These are phyloP conservation scores for Scomber colias DNA, from an alignment of 2,113 vertebrate genomes.

Conservation along the genomic window DNA sequence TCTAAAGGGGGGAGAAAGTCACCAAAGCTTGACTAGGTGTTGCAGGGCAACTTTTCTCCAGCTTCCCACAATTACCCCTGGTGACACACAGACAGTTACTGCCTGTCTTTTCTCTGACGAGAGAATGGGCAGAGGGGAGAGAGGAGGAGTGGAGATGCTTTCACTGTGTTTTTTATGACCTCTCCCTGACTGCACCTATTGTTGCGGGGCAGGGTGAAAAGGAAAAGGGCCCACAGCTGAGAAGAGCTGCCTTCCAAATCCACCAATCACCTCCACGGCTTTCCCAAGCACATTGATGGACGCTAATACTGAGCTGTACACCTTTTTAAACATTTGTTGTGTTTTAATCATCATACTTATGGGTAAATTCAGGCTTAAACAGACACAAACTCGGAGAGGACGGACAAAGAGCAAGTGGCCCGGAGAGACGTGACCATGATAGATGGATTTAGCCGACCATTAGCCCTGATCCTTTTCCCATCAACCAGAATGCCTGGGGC, in stretches of 20 bases:
- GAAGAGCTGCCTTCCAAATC: conserved; percentile 71
- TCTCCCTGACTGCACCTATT: conserved; percentile 84
- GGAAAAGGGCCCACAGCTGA: conserved; percentile 81
- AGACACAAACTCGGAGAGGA: conserved; percentile 49
- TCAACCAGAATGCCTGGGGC: conserved; percentile 68
- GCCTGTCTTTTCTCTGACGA: conserved; percentile 78
- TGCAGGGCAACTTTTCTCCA: conserved; percentile 71
- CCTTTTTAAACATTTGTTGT: conserved; percentile 42
- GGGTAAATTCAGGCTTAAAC: conserved; percentile 41
- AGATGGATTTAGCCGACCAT: conserved; percentile 74
- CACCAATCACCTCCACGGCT: conserved; percentile 57
- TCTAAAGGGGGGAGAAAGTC: conserved; percentile 42
- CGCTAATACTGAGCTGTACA: conserved; percentile 40
- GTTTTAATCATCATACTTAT: conserved; percentile 51
- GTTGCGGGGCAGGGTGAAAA: conserved; percentile 78
- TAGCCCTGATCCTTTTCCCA: conserved; percentile 77
- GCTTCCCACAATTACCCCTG: conserved; percentile 77
- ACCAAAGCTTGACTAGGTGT: conserved; percentile 67
- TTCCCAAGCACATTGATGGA: conserved; percentile 42
- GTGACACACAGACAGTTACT: conserved; percentile 82
- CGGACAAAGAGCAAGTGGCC: conserved; percentile 64
- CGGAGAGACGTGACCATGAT: conserved; percentile 71
- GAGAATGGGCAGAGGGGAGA: conserved; percentile 82
- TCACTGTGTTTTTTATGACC: conserved; percentile 85
- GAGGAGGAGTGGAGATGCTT: conserved; percentile 84